Percentiles rank a stretch among this genome's conserved stretches.
Evolutionary conservation across 2,113 vertebrate species (phyloP).

Genomic region (Tiliqua scincoides): DNA sequence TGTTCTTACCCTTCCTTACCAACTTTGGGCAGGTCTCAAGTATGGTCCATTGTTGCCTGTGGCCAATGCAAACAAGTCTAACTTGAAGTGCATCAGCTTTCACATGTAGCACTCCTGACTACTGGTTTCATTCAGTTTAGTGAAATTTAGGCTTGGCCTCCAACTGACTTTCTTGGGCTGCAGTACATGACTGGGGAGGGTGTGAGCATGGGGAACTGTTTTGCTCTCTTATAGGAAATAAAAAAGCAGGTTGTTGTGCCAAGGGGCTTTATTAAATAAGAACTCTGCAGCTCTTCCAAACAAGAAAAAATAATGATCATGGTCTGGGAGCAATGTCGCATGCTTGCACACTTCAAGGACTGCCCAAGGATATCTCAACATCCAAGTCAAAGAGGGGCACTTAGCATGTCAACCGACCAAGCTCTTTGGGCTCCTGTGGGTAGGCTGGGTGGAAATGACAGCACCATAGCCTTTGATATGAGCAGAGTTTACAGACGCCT

Average conservation of each 20-base stretch:
- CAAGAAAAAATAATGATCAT: neutral
- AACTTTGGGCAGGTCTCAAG: neutral
- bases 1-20: neutral
- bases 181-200: neutral
- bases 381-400: neutral
- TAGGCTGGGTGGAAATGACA: neutral
- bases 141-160: neutral
- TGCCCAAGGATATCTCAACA: neutral
- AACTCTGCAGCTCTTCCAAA: neutral
- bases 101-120: neutral
- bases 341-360: too few relatives aligned
- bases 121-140: neutral
- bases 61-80: neutral
- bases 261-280: neutral
- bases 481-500: neutral
- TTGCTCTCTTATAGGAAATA: neutral
- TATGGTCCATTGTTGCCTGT: neutral
- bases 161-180: neutral
- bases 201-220: too few relatives aligned
- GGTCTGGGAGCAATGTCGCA: too few relatives aligned
- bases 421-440: neutral
- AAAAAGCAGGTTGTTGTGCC: neutral
- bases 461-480: neutral
- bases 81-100: neutral
- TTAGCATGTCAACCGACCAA: neutral